phyloP scores from a whole-genome alignment of 2,797 vertebrate genomes.

The Phoeniculus purpureus region DNA sequence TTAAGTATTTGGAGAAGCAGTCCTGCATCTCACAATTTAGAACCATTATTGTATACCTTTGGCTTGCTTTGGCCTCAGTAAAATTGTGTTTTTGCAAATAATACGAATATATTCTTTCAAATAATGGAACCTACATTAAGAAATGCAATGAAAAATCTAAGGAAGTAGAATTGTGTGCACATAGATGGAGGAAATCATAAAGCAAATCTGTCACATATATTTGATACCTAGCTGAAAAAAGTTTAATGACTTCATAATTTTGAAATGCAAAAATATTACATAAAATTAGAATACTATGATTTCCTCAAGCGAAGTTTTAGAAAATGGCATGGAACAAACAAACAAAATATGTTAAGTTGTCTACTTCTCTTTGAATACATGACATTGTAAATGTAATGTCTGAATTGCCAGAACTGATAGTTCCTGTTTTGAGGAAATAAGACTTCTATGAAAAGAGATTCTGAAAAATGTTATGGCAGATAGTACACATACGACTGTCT shows the following conservation, averaged over 20 bases:
- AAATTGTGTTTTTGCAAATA: background rate
- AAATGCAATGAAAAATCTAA: background rate
- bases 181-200: background rate
- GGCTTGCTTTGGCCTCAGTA: background rate
- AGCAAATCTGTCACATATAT: background rate
- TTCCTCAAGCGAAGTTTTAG: background rate
- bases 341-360: conserved; percentile 21
- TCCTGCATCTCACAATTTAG: background rate
- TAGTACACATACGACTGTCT: background rate
- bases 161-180: background rate
- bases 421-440: conserved; percentile 21
- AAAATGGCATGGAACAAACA: background rate
- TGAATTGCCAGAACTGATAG: conserved; percentile 12
- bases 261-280: background rate
- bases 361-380: background rate
- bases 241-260: background rate
- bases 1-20: background rate
- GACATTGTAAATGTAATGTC: background rate
- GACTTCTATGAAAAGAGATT: background rate
- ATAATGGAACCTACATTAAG: background rate
- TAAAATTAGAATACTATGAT: background rate
- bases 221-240: background rate
- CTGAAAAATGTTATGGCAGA: background rate
- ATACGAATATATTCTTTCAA: background rate
- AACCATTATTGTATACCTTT: background rate